A percentile compares a stretch with the other conserved stretches of the same genome.
phyloP scores from a whole-genome alignment of 2,113 vertebrate genomes.

The Burhinus oedicnemus region DNA sequence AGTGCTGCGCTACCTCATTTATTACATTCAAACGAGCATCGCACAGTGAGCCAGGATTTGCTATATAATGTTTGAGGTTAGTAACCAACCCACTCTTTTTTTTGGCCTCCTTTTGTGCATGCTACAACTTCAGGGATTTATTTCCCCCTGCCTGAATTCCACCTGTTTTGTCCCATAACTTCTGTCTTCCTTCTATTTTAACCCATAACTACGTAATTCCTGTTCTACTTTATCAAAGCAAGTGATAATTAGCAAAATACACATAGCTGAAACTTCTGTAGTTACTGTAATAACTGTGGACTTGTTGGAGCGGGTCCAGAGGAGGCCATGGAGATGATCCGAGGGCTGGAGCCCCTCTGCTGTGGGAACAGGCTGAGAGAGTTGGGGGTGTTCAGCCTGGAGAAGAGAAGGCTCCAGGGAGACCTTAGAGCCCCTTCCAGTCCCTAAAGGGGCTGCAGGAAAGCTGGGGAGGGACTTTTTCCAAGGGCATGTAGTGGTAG shows the following conservation, averaged over 20 bases:
- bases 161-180: background rate
- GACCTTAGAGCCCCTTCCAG: too few species aligned
- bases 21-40: background rate
- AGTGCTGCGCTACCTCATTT: background rate
- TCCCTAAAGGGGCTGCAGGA: too few species aligned
- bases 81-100: background rate
- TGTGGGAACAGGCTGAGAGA: too few species aligned
- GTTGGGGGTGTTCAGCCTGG: too few species aligned
- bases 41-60: background rate
- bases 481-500: too few species aligned
- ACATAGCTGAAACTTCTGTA: background rate
- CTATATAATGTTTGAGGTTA: background rate
- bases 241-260: background rate
- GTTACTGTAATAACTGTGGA: background rate
- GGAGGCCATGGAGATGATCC: too few species aligned
- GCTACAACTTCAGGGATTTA: background rate
- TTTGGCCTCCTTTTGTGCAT: rapidly evolving
- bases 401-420: too few species aligned
- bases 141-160: background rate
- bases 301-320: too few species aligned
- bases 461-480: too few species aligned
- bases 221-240: background rate
- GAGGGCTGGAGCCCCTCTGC: too few species aligned
- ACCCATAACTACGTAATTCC: background rate
- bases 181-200: background rate